phyloP scores from a whole-genome alignment of 2,888 invertebrate genomes.

The Andrena minutula region DNA sequence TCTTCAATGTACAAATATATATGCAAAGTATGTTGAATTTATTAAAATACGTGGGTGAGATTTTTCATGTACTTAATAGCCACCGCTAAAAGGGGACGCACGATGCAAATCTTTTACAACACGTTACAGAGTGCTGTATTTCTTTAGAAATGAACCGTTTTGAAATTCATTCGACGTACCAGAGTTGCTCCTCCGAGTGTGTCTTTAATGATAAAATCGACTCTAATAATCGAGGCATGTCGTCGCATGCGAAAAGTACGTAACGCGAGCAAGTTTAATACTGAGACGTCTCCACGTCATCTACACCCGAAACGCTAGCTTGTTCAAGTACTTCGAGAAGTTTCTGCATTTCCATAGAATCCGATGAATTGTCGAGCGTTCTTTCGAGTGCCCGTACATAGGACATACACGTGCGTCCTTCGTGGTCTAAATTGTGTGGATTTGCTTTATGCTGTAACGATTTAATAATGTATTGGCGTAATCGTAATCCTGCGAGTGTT shows the following conservation, averaged over 20 bases:
- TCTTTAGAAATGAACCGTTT: slow-evolving; percentile 47
- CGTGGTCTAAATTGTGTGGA: slow-evolving; percentile 95
- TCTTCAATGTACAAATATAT: slow-evolving; percentile 71
- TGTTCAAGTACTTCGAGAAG: slow-evolving; percentile 82
- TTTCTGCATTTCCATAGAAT: slow-evolving; percentile 82
- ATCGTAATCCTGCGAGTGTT: slow-evolving; percentile 3
- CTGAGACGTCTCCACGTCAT: slow-evolving; percentile 80
- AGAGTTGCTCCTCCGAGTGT: slow-evolving; percentile 55
- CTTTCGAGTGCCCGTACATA: slow-evolving; percentile 89
- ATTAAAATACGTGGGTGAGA: slow-evolving; percentile 60
- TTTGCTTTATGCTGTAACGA: slow-evolving; percentile 95
- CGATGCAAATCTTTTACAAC: slow-evolving; percentile 45
- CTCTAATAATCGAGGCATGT: slow-evolving; percentile 56
- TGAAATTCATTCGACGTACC: slow-evolving; percentile 60
- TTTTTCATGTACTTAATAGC: slow-evolving; percentile 55
- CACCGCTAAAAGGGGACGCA: slow-evolving; percentile 42
- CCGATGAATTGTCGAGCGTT: slow-evolving; percentile 81
- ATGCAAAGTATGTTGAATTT: slow-evolving; percentile 68
- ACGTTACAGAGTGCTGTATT: slow-evolving; percentile 32
- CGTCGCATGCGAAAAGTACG: slow-evolving; percentile 70
- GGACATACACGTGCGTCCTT: slow-evolving; percentile 92
- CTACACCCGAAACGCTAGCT: slow-evolving; percentile 80
- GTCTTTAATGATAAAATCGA: slow-evolving; percentile 51
- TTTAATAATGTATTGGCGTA: slow-evolving; percentile 18
- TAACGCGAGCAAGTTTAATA: slow-evolving; percentile 76